Conservation (phyloP, 1,140 invertebrate genomes). For the Pogonognathellus flavescens region DNA sequence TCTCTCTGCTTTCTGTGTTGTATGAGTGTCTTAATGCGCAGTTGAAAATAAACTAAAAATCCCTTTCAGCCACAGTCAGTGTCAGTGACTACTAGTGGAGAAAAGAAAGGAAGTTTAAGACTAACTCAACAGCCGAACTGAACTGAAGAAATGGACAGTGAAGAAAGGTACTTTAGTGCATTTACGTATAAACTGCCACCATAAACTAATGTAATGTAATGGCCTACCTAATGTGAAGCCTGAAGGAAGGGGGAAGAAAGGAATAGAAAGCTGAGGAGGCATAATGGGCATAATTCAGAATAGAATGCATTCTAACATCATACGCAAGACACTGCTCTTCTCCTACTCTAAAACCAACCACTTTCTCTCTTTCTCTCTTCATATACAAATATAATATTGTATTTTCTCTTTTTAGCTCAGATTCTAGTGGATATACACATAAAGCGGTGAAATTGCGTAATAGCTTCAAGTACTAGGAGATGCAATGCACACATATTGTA, state of each 20-base stretch:
- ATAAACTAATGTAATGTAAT: slow-evolving; percentile 51
- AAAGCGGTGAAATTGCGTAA: background rate
- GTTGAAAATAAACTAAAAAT: slow-evolving; percentile 35
- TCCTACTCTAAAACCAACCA: background rate
- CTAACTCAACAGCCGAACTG: slow-evolving; percentile 1
- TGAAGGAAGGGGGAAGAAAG: slow-evolving; percentile 21
- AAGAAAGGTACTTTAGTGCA: slow-evolving; percentile 8
- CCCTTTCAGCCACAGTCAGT: slow-evolving; percentile 34
- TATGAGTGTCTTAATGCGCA: slow-evolving; percentile 20
- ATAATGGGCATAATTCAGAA: slow-evolving; percentile 43
- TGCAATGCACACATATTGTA: too few relatives aligned
- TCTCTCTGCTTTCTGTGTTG: slow-evolving; percentile 15
- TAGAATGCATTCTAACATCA: slow-evolving; percentile 39
- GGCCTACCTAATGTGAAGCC: slow-evolving; percentile 35
- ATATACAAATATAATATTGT: background rate
- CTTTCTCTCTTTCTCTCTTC: too few relatives aligned
- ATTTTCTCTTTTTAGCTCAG: too few relatives aligned
- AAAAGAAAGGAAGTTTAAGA: slow-evolving; percentile 9
- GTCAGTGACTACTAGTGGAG: background rate
- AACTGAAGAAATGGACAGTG: background rate
- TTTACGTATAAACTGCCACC: slow-evolving; percentile 48
- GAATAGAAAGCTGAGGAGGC: slow-evolving; percentile 24
- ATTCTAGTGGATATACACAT: background rate
- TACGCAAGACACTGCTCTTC: background rate
- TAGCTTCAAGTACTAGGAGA: background rate